Evolutionary conservation across 2,797 vertebrate genomes (phyloP).

Genomic region (Megalops cyprinoides): DNA sequence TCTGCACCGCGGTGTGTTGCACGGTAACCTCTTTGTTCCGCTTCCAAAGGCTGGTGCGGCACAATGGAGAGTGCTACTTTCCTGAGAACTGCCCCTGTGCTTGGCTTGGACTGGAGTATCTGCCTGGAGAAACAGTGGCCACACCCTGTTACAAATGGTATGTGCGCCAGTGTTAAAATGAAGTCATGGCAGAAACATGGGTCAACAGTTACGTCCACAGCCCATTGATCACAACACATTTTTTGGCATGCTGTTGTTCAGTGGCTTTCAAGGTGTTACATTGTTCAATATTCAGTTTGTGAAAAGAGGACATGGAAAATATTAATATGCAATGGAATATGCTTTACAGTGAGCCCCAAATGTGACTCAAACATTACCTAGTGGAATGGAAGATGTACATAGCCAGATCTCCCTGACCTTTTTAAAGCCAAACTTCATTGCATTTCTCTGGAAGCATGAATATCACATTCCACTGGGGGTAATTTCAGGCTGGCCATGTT

Average conservation of each 20-base stretch:
- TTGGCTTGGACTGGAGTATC: constrained; percentile 95
- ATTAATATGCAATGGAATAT: neutral
- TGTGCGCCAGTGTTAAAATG: constrained; percentile 16
- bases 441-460: constrained; percentile 2
- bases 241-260: neutral
- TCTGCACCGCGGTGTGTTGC: neutral
- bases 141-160: constrained; percentile 95
- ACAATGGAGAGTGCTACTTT: constrained; percentile 86
- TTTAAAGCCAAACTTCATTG: neutral
- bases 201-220: neutral
- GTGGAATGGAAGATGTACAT: neutral
- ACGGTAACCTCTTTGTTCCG: constrained; percentile 21
- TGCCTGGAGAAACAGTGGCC: constrained; percentile 91
- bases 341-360: neutral
- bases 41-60: constrained; percentile 71
- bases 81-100: constrained; percentile 95
- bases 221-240: neutral
- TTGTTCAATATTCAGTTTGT: neutral
- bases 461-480: neutral
- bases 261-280: neutral
- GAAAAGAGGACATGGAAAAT: neutral
- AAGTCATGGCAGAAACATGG: neutral
- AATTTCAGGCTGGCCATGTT: constrained; percentile 3
- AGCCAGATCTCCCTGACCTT: too few relatives aligned
- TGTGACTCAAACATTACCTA: neutral